Base-by-base conservation (phyloP, 2,888 invertebrate species). In the Cataglyphis livida region DNA sequence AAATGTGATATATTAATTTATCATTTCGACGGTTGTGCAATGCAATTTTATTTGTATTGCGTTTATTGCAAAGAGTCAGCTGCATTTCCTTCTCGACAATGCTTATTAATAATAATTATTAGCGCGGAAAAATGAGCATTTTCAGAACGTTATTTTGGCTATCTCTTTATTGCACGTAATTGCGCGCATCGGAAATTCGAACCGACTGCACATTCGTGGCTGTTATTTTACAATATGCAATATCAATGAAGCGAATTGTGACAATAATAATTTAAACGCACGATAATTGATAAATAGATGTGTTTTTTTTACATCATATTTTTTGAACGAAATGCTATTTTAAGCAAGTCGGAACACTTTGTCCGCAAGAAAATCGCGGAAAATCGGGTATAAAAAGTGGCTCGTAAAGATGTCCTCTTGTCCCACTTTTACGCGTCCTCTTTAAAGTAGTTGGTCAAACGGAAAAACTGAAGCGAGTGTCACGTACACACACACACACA, bases 361-460 rank as follows among this genome's bases (percentile, higher is more conserved):
- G 18, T 64, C 3, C n/a, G 6, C 25, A 70, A 73, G 6, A 1
- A 25, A 25, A 25, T 25, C 18, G 15, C 3, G 9, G 10, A 44
- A 32, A 38, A 54, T 41, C 38, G 28, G 18, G 12, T 15, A 9
- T 25, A 44, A 81, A 21, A 41, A 57, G 70, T 18, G 35, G 21
- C 6, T 41, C 32, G 62, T 9, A 75, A 87, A 78, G 73, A 66
- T 61, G 76, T 65, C 57, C 82, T 75, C 81, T 90, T 18, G 87
- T 86, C 91, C 88, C 59, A 89, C 84, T 90, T 91, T 70, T 57
- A 7, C 51, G 35, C 62, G 84, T 84, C 87, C 32, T 84, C 88
- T 89, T 89, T 85, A 88, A 90, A 92, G 91, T 90, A 91, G 89
- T 90, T 87, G 82, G 62, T 79, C 86, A 85, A 89, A 87, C 83